These are phyloP conservation scores for Seira musarum DNA, from an alignment of 2,888 invertebrate species.

Conservation along the genomic window DNA sequence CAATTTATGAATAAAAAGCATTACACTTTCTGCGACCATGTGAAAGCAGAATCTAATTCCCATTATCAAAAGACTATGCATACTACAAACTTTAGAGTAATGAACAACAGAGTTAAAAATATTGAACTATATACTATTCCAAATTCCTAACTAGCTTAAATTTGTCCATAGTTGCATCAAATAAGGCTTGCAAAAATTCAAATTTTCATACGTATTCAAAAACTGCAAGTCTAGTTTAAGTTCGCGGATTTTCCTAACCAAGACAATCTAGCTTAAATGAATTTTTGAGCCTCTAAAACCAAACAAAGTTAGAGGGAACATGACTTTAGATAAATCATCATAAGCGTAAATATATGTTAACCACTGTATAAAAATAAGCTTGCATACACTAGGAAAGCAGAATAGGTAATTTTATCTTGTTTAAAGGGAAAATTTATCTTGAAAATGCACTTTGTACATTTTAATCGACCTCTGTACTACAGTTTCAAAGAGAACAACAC, in stretches of 20 bases:
- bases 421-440: constrained; percentile 40
- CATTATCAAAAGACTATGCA: too few relatives aligned
- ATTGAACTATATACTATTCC: too few relatives aligned
- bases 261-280: constrained; percentile 19
- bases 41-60: background rate
- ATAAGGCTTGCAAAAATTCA: too few relatives aligned
- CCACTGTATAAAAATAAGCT: constrained; percentile 7
- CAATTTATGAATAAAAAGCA: constrained; percentile 54
- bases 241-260: too few relatives aligned
- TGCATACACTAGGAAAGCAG: constrained; percentile 17
- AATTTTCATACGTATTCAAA: too few relatives aligned
- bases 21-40: constrained; percentile 18
- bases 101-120: too few relatives aligned
- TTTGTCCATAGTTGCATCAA: too few relatives aligned
- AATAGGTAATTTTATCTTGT: constrained; percentile 42
- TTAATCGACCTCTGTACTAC: background rate
- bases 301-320: constrained; percentile 43
- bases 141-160: too few relatives aligned
- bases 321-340: constrained; percentile 56
- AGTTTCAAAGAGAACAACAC: background rate
- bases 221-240: too few relatives aligned
- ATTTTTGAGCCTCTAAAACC: constrained; percentile 49
- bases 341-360: constrained; percentile 29
- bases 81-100: too few relatives aligned
- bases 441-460: constrained; percentile 44